Evolutionary conservation across 2,113 vertebrate species (phyloP).

Genomic region (Galemys pyrenaicus): DNA sequence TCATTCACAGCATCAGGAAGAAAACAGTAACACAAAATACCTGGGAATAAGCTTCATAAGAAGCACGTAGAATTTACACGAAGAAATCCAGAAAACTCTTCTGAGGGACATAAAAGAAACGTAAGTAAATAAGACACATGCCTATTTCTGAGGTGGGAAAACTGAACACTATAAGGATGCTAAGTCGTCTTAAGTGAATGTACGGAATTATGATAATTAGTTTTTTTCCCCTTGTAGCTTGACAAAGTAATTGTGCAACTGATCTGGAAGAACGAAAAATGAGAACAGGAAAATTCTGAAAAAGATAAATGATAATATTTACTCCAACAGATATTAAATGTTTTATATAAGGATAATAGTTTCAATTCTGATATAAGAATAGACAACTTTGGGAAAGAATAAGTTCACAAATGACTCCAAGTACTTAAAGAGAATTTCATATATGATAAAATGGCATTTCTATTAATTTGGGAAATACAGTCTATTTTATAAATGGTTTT

Average conservation of each 20-base stretch:
- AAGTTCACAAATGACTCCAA: slow-evolving; percentile 8
- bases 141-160: neutral
- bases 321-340: slow-evolving; percentile 42
- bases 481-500: slow-evolving; percentile 24
- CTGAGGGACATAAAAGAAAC: neutral
- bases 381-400: neutral
- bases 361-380: slow-evolving; percentile 44
- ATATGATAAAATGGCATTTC: slow-evolving; percentile 52
- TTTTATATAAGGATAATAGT: slow-evolving; percentile 46
- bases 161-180: neutral
- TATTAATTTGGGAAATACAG: neutral
- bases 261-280: slow-evolving; percentile 49
- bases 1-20: neutral
- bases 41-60: neutral
- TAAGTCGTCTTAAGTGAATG: neutral
- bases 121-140: neutral
- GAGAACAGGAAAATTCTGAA: slow-evolving; percentile 41
- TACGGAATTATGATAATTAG: slow-evolving; percentile 34
- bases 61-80: neutral
- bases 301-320: slow-evolving; percentile 47
- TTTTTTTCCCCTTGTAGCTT: neutral
- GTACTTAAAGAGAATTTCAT: slow-evolving; percentile 53
- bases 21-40: neutral
- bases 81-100: slow-evolving; percentile 10
- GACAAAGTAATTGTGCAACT: slow-evolving; percentile 46